A percentile compares a stretch with the other conserved stretches of the same genome.
These are phyloP conservation scores for Nebria salina DNA, from an alignment of 2,888 invertebrate species.

Conservation along the genomic window DNA sequence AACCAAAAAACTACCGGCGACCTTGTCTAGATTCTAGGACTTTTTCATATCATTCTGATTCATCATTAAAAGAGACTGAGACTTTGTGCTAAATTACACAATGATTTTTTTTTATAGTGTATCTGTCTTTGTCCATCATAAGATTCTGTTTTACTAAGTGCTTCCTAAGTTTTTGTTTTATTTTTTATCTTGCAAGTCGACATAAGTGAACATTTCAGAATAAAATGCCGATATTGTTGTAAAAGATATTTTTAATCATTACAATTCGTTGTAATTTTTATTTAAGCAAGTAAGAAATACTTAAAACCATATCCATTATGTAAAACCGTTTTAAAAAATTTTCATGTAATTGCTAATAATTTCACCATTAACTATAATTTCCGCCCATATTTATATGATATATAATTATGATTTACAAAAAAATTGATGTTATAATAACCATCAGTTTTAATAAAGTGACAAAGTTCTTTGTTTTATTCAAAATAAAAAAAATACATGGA, in stretches of 20 bases:
- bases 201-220: too few species aligned
- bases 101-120: background rate
- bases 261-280: too few species aligned
- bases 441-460: background rate
- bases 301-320: too few species aligned
- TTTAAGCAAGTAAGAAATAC: too few species aligned
- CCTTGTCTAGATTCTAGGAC: slow-evolving; percentile 15
- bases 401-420: background rate
- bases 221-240: too few species aligned
- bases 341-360: too few species aligned
- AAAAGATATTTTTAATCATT: too few species aligned
- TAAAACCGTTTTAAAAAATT: too few species aligned
- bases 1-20: slow-evolving; percentile 19
- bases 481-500: background rate
- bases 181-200: background rate
- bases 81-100: background rate
- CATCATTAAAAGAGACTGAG: too few species aligned
- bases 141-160: background rate
- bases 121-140: background rate
- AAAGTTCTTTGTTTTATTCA: background rate
- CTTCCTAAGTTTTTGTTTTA: background rate
- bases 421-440: too few species aligned
- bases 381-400: background rate
- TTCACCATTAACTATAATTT: background rate
- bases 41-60: too few species aligned